A percentile compares a stretch with the other conserved stretches of the same genome.
Evolutionary conservation across 2,888 invertebrate species (phyloP).

Genomic region (Antheraea assamensis): DNA sequence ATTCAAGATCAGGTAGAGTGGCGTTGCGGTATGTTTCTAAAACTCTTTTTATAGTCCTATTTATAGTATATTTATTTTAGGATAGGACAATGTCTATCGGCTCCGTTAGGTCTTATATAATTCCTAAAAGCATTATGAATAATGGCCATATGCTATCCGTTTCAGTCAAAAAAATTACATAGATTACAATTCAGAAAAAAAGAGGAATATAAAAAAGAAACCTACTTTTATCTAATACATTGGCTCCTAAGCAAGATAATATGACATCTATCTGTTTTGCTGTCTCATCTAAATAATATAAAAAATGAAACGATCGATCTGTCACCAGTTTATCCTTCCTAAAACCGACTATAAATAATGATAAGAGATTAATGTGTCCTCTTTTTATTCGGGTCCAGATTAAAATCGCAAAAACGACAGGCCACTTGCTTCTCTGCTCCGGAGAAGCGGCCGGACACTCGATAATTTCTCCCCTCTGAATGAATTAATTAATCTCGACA

Average conservation of each 20-base stretch:
- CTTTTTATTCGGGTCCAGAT: conserved; percentile 60
- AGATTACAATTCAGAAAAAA: too few species aligned
- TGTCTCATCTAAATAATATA: conserved; percentile 26
- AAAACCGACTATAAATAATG: conserved; percentile 61
- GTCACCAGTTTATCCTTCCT: conserved; percentile 43
- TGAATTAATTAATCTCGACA: conserved; percentile 43
- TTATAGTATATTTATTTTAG: too few species aligned
- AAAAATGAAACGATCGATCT: conserved; percentile 42
- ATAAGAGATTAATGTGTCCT: conserved; percentile 58
- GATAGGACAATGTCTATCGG: too few species aligned
- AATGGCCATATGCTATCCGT: too few species aligned
- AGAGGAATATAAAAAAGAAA: too few species aligned
- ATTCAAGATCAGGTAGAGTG: too few species aligned
- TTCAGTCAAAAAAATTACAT: too few species aligned
- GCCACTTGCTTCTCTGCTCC: conserved; percentile 64
- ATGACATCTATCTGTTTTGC: conserved; percentile 2
- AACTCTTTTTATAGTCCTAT: too few species aligned
- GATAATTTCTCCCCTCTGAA: conserved; percentile 62
- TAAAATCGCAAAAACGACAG: conserved; percentile 60
- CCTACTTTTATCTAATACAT: background rate
- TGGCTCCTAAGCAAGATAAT: background rate
- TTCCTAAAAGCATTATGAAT: too few species aligned
- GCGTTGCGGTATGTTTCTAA: too few species aligned
- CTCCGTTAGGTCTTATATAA: too few species aligned
- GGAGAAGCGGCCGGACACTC: conserved; percentile 57